A percentile compares a stretch with the other conserved stretches of the same genome.
phyloP scores from a whole-genome alignment of 2,888 invertebrate species.

The Nematopogon swammerdamellus region DNA sequence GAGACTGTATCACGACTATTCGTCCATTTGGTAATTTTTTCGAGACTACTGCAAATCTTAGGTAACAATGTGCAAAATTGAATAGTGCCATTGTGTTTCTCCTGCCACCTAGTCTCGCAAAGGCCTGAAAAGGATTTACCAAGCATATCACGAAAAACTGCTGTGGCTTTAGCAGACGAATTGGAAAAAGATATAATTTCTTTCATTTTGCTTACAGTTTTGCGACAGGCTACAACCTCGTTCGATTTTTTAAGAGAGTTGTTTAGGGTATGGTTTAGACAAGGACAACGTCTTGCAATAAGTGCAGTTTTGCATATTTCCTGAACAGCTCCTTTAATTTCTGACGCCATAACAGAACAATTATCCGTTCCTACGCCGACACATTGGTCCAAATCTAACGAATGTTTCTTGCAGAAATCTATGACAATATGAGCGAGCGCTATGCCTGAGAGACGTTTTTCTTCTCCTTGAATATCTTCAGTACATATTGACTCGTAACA shows the following conservation, averaged over 20 bases:
- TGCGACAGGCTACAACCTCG: constrained; percentile 11
- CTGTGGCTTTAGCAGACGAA: constrained; percentile 13
- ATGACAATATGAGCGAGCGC: constrained; percentile 12
- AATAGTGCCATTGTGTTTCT: constrained; percentile 12
- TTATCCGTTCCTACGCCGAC: constrained; percentile 17
- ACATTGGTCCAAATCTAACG: constrained; percentile 12
- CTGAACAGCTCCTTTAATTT: constrained; percentile 16
- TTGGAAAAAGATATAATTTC: constrained; percentile 9
- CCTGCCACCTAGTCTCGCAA: constrained; percentile 13
- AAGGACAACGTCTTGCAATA: constrained; percentile 14
- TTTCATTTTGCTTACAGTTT: constrained; percentile 14
- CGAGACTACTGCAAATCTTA: too few species aligned
- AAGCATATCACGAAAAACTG: constrained; percentile 11
- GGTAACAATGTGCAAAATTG: constrained; percentile 9
- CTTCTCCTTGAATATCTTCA: constrained; percentile 8
- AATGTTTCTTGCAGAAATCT: constrained; percentile 11
- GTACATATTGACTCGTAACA: constrained; percentile 10
- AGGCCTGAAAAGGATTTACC: constrained; percentile 8
- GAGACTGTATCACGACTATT: too few species aligned
- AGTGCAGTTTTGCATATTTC: constrained; percentile 14
- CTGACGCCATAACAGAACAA: constrained; percentile 18
- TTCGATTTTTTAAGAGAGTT: constrained; percentile 10
- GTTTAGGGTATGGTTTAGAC: constrained; percentile 17
- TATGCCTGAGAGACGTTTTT: constrained; percentile 12
- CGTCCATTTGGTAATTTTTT: too few species aligned